Base-by-base conservation (phyloP, 2,797 vertebrate genomes). In the Spinus olivaceus region DNA sequence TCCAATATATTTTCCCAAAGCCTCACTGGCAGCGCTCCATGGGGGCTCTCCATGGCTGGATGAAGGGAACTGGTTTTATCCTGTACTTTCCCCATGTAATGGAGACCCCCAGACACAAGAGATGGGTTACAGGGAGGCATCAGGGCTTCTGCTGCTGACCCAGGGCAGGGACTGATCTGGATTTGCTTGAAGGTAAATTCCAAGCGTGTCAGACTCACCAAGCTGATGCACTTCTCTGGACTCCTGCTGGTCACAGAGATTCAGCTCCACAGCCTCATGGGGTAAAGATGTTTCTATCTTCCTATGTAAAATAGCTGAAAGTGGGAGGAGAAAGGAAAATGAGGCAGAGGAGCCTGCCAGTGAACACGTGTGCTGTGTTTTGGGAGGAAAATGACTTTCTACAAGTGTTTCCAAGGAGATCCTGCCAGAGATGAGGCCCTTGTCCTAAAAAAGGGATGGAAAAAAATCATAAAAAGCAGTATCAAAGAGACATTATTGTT, bases 401-500 rank as follows among this genome's bases (percentile, higher is more conserved):
- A 30, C 72, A 78, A 83, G 60, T 12, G 91, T 94, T 94, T 89
- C 91, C 92, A 94, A 88, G 92, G 92, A 94, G 87, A 96, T 85
- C 61, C 22, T 91, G 72, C 69, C 59, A 47, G 59, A 81, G 39
- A 90, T 88, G 39, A 92, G 42, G 65, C 70, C 78, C 71, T 90
- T 70, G 47, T 87, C 70, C 64, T 80, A 64, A 82, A 79, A 87
- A 67, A 66, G 19, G n/a, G 32, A 78, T 32, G 11, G 32, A 42
- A 77, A 92, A 57, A 79, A 20, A 0, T 0, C 17, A 85, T 69
- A 82, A 92, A 87, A 63, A 60, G 35, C 46, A 60, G 9, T 69
- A 85, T 89, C 78, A 94, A 89, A 95, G 81, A 42, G 39, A 47
- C 9, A 37, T 65, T 91, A 46, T 10, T 90, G 33, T 14, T 74